Conservation (phyloP, 2,113 vertebrate species). For the Bungarus multicinctus region DNA sequence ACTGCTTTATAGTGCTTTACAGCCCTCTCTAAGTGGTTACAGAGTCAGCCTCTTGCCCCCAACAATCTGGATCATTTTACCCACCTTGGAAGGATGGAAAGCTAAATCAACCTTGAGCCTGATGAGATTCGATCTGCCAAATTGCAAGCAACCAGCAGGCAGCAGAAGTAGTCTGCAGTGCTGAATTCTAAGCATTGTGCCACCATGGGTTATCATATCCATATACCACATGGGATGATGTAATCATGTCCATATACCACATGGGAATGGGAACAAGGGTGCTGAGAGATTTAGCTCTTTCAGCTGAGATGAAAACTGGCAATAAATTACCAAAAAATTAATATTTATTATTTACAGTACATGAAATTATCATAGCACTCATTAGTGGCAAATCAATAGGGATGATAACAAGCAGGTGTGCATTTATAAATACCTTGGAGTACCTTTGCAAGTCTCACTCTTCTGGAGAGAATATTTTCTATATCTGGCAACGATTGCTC, state of each 20-base stretch:
- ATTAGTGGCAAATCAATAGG: background rate
- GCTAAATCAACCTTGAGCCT: too few relatives aligned
- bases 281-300: background rate
- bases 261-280: background rate
- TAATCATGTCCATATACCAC: background rate
- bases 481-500: background rate
- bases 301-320: background rate
- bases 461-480: background rate
- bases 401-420: background rate
- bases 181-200: too few relatives aligned
- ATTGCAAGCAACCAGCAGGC: too few relatives aligned
- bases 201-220: too few relatives aligned
- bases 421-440: background rate
- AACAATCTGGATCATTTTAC: too few relatives aligned
- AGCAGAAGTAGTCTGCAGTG: too few relatives aligned
- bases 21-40: too few relatives aligned
- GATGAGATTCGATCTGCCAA: too few relatives aligned
- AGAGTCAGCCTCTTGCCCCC: too few relatives aligned
- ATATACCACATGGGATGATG: too few relatives aligned
- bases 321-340: background rate
- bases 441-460: background rate
- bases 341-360: background rate
- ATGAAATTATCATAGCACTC: background rate
- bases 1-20: too few relatives aligned
- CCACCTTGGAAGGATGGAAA: too few relatives aligned